Evolutionary conservation across 2,888 invertebrate genomes (phyloP).

Genomic region (Drosophila engyochracea): DNA sequence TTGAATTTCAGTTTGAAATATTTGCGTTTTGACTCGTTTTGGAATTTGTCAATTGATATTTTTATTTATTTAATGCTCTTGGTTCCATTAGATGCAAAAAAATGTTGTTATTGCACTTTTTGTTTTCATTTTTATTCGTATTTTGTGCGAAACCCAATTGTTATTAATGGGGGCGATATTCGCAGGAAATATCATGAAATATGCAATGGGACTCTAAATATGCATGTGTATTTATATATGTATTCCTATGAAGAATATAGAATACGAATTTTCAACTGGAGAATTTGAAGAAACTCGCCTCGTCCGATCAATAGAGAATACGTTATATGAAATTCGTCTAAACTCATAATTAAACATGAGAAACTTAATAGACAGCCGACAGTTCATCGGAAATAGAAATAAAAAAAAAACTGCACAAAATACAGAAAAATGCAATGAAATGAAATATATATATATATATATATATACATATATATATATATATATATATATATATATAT

Average conservation of each 20-base stretch:
- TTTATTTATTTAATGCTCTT: constrained; percentile 43
- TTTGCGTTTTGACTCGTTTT: constrained; percentile 70
- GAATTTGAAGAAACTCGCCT: background rate
- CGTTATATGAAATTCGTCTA: background rate
- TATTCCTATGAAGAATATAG: background rate
- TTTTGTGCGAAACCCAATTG: constrained; percentile 3
- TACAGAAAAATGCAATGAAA: background rate
- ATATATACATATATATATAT: constrained; percentile 1
- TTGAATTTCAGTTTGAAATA: constrained; percentile 45
- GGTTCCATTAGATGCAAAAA: constrained; percentile 22
- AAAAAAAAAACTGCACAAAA: background rate
- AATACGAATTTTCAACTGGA: background rate
- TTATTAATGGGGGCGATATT: constrained; percentile 3
- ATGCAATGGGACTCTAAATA: too few relatives aligned
- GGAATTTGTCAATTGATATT: constrained; percentile 73
- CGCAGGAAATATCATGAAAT: constrained; percentile 9
- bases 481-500: constrained; percentile 4
- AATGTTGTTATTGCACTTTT: constrained; percentile 21
- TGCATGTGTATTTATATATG: background rate
- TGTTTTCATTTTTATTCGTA: background rate
- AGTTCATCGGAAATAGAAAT: constrained; percentile 1
- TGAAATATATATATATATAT: background rate
- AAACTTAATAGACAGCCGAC: background rate
- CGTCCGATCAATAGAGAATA: background rate
- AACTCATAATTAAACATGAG: constrained; percentile 3